Base-by-base conservation (phyloP, 2,797 vertebrate genomes). In the Arremon brunneinucha region DNA sequence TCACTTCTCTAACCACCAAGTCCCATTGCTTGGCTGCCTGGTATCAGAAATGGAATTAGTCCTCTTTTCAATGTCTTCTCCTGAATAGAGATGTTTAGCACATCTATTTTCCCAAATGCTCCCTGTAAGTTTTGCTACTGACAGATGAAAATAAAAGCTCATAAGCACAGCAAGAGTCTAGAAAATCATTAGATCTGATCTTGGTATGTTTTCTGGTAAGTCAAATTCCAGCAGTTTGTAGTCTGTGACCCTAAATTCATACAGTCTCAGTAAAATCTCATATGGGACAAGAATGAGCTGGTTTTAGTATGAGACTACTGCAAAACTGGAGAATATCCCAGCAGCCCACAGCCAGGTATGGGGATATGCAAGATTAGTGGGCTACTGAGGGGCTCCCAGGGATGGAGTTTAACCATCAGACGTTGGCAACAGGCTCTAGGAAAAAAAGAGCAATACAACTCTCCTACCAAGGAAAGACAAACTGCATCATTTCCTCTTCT, bases 401-500 rank as follows among this genome's bases (percentile, higher is more conserved):
- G 39, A 47, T 0, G 0, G 23, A 37, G 12, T 87, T 90, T 77
- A 91, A 85, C 57, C 43, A 75, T 32, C 63, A 82, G 27, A 53
- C 60, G 43, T 53, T 56, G 69, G 34, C 62, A 46, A 37, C 13
- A 83, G 37, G 46, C 57, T 91, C 72, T 88, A 83, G 80, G 93
- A 96, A 95, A 89, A 8, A 63, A 83, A 88, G 37, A 90, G 76
- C 57, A 91, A 52, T 53, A 56, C 28, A 85, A 22, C 70, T 92
- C 83, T 95, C 81, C 88, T 50, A 90, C 72, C 5, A 82, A 76
- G 63, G 89, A 91, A 81, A 88, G 87, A 32, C 32, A 91, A 84
- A 72, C 3, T 94, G 91, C 94, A 94, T 97, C 62, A 96, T 95
- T 97, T 96, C 94, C 94, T 94, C 63, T 69, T 75, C 26, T 89